phyloP scores from a whole-genome alignment of 2,113 vertebrate species.

The Lepus americanus region DNA sequence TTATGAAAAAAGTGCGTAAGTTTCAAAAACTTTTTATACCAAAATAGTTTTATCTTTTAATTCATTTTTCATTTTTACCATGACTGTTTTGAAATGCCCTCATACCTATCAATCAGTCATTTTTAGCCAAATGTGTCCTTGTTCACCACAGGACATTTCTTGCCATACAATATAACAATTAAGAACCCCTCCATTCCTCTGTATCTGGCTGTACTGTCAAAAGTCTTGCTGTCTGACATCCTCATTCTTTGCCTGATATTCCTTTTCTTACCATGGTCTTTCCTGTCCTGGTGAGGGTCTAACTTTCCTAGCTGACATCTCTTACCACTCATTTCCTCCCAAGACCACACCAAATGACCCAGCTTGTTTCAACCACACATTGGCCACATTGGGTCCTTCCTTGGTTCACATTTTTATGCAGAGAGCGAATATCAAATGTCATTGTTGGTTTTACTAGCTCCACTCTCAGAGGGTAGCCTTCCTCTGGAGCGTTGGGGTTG shows the following conservation, averaged over 20 bases:
- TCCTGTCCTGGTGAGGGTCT: background rate
- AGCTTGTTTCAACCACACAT: background rate
- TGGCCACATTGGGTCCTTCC: background rate
- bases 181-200: background rate
- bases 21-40: too few species aligned
- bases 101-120: background rate
- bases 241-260: background rate
- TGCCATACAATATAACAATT: background rate
- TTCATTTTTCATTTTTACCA: too few species aligned
- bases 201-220: background rate
- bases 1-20: too few species aligned
- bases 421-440: background rate
- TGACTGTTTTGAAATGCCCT: too few species aligned
- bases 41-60: too few species aligned
- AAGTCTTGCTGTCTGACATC: background rate
- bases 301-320: conserved; percentile 17
- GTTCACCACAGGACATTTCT: background rate
- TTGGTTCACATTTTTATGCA: background rate
- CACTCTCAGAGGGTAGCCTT: background rate
- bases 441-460: conserved; percentile 32
- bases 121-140: background rate
- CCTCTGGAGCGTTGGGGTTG: conserved; percentile 41
- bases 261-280: background rate
- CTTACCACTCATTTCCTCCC: background rate
- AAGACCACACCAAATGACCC: background rate